Evolutionary conservation across 1,140 invertebrate genomes (phyloP).

Genomic region (Euwallacea similis): DNA sequence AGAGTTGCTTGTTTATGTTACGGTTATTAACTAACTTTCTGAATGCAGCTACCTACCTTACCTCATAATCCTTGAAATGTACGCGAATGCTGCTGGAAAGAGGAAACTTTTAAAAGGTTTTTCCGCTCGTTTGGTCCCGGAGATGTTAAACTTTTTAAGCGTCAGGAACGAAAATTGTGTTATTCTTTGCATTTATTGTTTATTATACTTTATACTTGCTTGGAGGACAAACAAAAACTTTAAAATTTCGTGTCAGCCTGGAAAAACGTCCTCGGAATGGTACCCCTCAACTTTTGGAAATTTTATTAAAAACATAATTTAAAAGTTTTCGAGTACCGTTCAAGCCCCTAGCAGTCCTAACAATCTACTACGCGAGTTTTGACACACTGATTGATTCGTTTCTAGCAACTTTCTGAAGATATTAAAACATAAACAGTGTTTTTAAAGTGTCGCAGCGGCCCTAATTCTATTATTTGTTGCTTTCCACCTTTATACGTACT

Average conservation of each 20-base stretch:
- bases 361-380: background rate
- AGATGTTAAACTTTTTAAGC: slow-evolving; percentile 22
- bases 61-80: slow-evolving; percentile 7
- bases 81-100: background rate
- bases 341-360: background rate
- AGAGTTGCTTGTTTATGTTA: no score
- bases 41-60: no score
- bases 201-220: slow-evolving; percentile 16
- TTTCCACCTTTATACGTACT: slow-evolving; percentile 24
- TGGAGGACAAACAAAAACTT: slow-evolving; percentile 20
- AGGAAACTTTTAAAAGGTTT: slow-evolving; percentile 19
- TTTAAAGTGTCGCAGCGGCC: no score
- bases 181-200: slow-evolving; percentile 25
- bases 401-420: background rate
- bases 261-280: background rate
- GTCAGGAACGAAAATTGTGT: slow-evolving; percentile 15
- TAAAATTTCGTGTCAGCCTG: slow-evolving; percentile 11
- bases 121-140: slow-evolving; percentile 10
- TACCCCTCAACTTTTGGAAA: slow-evolving; percentile 10
- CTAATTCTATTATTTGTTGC: slow-evolving; percentile 26
- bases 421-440: no score
- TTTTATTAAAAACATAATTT: slow-evolving; percentile 10
- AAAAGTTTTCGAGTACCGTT: slow-evolving; percentile 1
- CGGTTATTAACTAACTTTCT: no score
- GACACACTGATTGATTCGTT: background rate